phyloP scores from a whole-genome alignment of 2,797 vertebrate genomes.

The Malacoctenus gilli region DNA sequence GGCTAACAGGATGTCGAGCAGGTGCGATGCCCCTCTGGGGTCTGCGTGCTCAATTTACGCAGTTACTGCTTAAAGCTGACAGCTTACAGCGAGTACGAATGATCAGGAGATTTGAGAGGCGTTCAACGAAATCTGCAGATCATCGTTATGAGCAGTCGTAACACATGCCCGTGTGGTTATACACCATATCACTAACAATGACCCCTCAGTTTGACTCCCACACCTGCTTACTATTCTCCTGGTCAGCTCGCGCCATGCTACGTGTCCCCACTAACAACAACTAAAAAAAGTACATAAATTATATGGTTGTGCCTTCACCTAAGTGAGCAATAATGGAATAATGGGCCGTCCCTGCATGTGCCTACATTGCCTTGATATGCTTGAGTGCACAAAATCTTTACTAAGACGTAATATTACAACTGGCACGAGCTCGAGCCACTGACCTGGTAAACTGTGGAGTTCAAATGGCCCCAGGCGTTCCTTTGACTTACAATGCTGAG shows the following conservation, averaged over 20 bases:
- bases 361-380: not conserved
- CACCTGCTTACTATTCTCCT: not conserved
- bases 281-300: not conserved
- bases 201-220: no score
- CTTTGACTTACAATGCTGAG: constrained; percentile 1
- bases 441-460: constrained; percentile 5
- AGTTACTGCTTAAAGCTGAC: no score
- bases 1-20: not conserved
- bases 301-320: not conserved
- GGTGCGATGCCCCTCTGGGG: no score
- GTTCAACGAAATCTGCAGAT: no score
- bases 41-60: no score
- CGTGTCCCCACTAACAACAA: no score
- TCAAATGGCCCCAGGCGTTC: constrained; percentile 2
- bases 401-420: constrained; percentile 2
- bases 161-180: no score
- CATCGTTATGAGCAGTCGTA: no score
- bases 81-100: no score
- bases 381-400: not conserved
- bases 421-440: constrained; percentile 20
- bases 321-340: not conserved
- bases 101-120: no score
- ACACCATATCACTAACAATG: no score
- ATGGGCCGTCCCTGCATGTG: not conserved
- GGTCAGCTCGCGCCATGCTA: no score